Conservation (phyloP, 2,888 invertebrate species). For the Pandemis corylana region DNA sequence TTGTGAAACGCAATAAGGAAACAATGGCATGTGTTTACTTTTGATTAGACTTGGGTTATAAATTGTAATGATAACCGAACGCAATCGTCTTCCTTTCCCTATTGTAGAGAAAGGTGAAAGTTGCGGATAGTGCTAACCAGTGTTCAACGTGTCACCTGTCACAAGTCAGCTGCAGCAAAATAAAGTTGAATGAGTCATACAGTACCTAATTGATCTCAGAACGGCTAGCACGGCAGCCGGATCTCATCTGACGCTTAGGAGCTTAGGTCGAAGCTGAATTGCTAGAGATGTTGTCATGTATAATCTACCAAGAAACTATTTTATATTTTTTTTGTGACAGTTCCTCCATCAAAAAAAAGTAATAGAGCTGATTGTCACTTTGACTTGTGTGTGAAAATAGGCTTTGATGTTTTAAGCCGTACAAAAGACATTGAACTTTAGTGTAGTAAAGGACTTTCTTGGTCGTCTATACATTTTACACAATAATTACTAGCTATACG, state of each 20-base stretch:
- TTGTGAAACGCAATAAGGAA: slow-evolving; percentile 6
- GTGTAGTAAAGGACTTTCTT: too few relatives aligned
- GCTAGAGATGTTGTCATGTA: background rate
- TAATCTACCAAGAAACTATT: too few relatives aligned
- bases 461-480: too few relatives aligned
- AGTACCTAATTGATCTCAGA: background rate
- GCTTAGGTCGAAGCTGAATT: too few relatives aligned
- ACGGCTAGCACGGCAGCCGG: background rate
- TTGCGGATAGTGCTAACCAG: background rate
- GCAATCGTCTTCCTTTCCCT: background rate
- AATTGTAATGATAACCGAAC: background rate
- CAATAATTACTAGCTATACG: too few relatives aligned
- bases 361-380: too few relatives aligned
- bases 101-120: slow-evolving; percentile 23
- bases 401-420: too few relatives aligned
- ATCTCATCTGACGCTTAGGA: background rate
- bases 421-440: too few relatives aligned
- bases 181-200: background rate
- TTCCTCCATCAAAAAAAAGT: too few relatives aligned
- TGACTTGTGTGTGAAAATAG: too few relatives aligned
- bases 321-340: too few relatives aligned
- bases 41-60: background rate
- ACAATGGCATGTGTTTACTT: background rate
- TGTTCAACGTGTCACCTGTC: slow-evolving; percentile 5
- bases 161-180: slow-evolving; percentile 15